Percentiles rank a stretch among this genome's conserved stretches.
Evolutionary conservation across 2,113 vertebrate genomes (phyloP).

Genomic region (Equus quagga): DNA sequence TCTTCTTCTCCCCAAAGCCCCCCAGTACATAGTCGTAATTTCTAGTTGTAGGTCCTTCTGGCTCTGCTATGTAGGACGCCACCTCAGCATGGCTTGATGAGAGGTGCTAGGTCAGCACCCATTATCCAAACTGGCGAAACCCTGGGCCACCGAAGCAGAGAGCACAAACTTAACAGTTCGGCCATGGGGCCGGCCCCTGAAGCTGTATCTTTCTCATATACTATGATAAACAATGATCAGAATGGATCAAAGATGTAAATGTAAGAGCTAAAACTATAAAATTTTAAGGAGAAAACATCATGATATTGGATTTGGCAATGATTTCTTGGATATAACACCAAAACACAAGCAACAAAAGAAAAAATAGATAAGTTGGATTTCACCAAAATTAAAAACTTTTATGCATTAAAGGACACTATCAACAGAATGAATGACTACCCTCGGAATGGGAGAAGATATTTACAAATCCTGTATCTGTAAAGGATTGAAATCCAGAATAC

Average conservation of each 20-base stretch:
- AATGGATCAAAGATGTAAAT: neutral
- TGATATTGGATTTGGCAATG: neutral
- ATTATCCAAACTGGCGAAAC: too few species aligned
- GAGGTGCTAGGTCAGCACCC: too few species aligned
- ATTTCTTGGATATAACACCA: neutral
- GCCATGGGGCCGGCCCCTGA: too few species aligned
- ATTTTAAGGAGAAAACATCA: neutral
- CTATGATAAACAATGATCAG: neutral
- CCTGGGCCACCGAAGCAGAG: too few species aligned
- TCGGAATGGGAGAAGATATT: neutral
- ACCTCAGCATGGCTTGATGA: too few species aligned
- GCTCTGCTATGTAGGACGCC: too few species aligned
- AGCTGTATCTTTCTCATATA: too few species aligned
- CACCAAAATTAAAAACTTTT: neutral
- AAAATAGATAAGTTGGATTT: neutral
- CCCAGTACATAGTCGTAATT: too few species aligned
- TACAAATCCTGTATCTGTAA: neutral
- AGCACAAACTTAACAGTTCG: too few species aligned
- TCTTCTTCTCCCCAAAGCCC: too few species aligned
- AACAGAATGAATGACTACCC: neutral
- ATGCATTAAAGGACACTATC: neutral
- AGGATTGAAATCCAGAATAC: neutral
- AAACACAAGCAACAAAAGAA: neutral
- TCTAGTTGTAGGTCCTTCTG: too few species aligned
- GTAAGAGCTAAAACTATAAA: constrained; percentile 9